These are phyloP conservation scores for Paradoxurus hermaphroditus DNA, from an alignment of 2,113 vertebrate species.

Conservation along the genomic window DNA sequence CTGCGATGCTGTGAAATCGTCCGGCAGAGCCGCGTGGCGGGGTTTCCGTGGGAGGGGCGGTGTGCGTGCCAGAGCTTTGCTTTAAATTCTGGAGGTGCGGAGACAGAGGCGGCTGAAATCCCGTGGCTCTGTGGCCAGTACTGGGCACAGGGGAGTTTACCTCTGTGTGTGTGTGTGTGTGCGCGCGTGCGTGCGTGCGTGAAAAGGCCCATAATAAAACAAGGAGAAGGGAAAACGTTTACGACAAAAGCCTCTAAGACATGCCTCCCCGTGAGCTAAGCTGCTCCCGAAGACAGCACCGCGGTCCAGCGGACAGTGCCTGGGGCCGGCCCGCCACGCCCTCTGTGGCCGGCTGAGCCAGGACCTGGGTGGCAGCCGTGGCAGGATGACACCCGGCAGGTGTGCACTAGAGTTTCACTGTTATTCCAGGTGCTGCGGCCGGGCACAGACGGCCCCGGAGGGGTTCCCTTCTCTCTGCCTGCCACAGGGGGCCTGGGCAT, in stretches of 20 bases:
- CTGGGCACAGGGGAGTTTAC: not conserved
- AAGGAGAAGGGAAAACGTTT: not conserved
- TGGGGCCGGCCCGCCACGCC: not conserved
- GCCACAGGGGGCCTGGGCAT: not conserved
- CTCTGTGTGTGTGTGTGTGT: too few relatives aligned
- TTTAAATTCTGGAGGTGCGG: not conserved
- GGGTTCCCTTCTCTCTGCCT: not conserved
- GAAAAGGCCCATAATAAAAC: not conserved
- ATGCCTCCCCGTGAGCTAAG: not conserved
- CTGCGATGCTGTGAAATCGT: too few relatives aligned
- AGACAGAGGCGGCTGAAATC: not conserved
- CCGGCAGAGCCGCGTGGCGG: too few relatives aligned
- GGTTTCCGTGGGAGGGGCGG: not conserved
- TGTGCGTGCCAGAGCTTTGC: not conserved
- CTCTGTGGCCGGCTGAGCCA: not conserved
- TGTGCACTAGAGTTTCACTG: not conserved
- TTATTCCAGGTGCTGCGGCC: not conserved
- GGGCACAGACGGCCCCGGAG: not conserved
- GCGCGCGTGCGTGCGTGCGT: not conserved
- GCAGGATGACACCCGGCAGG: fast-evolving
- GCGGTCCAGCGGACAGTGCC: too few relatives aligned
- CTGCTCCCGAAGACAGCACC: not conserved
- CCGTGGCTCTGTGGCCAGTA: not conserved
- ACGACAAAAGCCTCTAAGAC: not conserved
- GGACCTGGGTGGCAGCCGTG: not conserved